Conservation (phyloP, 2,113 vertebrate genomes). For the Gopherus flavomarginatus region DNA sequence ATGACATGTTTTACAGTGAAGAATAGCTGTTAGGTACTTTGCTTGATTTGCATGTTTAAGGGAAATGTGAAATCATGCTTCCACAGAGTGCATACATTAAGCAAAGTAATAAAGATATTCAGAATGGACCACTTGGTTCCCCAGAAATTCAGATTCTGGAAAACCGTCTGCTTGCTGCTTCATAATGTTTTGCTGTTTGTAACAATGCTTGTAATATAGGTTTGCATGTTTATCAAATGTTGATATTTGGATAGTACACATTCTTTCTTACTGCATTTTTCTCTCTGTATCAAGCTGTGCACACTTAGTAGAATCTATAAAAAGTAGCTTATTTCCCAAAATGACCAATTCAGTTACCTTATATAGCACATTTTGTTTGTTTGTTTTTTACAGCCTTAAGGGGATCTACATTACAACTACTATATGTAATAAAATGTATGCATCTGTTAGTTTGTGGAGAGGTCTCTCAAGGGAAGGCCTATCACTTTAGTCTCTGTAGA, state of each 20-base stretch:
- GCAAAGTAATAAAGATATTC: neutral
- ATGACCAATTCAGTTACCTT: neutral
- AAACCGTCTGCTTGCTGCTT: neutral
- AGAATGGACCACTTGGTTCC: neutral
- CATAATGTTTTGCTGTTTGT: neutral
- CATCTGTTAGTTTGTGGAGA: neutral
- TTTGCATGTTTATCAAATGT: neutral
- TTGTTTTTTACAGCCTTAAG: neutral
- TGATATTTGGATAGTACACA: neutral
- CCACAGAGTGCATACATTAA: neutral
- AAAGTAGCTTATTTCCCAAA: neutral
- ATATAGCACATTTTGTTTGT: neutral
- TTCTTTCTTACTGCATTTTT: neutral
- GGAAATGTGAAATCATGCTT: neutral
- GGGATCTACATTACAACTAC: neutral
- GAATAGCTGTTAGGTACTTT: slow-evolving; percentile 21
- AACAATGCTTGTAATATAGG: neutral
- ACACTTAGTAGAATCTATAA: neutral
- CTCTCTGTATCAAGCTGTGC: neutral
- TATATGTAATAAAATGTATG: neutral
- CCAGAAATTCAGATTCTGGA: neutral
- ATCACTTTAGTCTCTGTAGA: neutral
- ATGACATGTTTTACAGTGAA: slow-evolving; percentile 33
- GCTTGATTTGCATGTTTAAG: neutral
- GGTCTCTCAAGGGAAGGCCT: neutral